Percentiles rank a stretch among this genome's conserved stretches.
Conservation (phyloP, 2,113 vertebrate genomes). For the Eonycteris spelaea region DNA sequence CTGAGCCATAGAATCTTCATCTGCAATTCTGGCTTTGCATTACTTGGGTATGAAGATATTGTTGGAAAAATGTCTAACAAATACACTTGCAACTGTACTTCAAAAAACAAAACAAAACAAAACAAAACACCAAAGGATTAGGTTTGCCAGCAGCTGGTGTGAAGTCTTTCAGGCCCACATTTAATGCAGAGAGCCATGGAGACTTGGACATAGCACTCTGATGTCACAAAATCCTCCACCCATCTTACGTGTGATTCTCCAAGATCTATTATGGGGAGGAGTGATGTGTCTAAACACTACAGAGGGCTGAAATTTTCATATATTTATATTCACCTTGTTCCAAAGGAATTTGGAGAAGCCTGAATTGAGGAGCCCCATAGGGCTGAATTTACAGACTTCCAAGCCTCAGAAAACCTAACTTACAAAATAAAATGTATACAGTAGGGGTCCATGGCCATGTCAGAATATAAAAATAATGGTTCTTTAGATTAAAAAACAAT, state of each 20-base stretch:
- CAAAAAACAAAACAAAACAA: not conserved
- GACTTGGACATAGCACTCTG: not conserved
- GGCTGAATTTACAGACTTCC: not conserved
- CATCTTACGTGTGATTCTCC: not conserved
- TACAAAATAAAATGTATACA: not conserved
- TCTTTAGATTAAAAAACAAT: not conserved
- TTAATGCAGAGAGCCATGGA: not conserved
- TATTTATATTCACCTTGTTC: not conserved
- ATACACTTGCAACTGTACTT: slow-evolving; percentile 28
- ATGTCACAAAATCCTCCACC: not conserved
- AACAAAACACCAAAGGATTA: too few relatives aligned
- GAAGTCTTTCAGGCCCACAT: not conserved
- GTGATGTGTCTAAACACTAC: not conserved
- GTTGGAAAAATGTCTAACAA: not conserved
- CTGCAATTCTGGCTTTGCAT: not conserved
- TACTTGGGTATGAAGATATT: not conserved
- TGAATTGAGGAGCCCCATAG: not conserved
- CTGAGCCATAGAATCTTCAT: not conserved
- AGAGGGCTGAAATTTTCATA: too few relatives aligned
- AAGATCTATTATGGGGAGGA: not conserved
- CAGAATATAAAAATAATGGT: not conserved
- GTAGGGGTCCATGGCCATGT: too few relatives aligned
- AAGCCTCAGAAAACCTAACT: not conserved
- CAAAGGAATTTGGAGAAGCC: not conserved
- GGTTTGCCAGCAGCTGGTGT: not conserved